These are phyloP conservation scores for Alfaro cultratus DNA, from an alignment of 2,797 vertebrate genomes.

Conservation along the genomic window DNA sequence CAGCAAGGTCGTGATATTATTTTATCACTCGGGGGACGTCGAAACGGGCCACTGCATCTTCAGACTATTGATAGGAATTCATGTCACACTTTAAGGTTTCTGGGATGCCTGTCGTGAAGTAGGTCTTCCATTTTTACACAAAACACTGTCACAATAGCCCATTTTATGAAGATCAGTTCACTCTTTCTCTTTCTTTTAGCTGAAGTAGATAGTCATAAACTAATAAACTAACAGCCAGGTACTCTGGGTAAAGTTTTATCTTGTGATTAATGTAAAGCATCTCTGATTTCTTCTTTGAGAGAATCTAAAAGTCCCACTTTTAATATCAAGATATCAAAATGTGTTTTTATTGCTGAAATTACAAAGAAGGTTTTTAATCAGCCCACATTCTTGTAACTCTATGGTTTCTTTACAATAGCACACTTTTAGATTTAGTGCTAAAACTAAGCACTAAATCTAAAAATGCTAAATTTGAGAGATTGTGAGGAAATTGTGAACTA, in stretches of 20 bases:
- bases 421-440: not conserved
- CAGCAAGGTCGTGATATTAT: conserved; percentile 61
- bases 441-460: not conserved
- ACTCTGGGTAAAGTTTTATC: not conserved
- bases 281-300: not conserved
- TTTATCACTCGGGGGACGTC: conserved; percentile 59
- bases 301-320: not conserved
- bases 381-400: not conserved
- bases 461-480: not conserved
- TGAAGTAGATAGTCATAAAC: not conserved
- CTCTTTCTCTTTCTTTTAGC: not conserved
- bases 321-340: not conserved
- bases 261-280: not conserved
- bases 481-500: too few species aligned
- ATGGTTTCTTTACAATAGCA: not conserved
- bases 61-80: conserved; percentile 59
- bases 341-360: not conserved
- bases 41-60: conserved; percentile 62
- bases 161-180: conserved; percentile 18
- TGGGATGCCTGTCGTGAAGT: conserved; percentile 55
- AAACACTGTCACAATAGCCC: conserved; percentile 39
- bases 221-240: not conserved
- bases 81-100: conserved; percentile 60
- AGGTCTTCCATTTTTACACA: conserved; percentile 40
- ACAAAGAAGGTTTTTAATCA: not conserved